Base-by-base conservation (phyloP, 2,888 invertebrate species). In the Conops quadrifasciatus region DNA sequence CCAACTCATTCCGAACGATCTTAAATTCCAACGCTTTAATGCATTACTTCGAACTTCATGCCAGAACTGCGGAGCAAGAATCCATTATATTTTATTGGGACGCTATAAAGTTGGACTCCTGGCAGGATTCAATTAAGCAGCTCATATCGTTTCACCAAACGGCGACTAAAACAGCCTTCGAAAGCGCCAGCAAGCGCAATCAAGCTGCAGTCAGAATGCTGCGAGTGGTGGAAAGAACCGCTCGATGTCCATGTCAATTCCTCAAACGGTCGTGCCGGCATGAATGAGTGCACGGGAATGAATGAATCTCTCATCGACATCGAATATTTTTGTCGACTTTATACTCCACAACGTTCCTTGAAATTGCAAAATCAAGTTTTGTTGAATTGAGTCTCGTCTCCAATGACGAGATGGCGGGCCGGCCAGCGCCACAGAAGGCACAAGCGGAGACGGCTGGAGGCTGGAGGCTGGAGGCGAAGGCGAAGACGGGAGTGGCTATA, bases 361-460 rank as follows among this genome's bases (percentile, higher is more conserved):
- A 74, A 78, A 80, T 79, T 78, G 77, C 75, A 78, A 80, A 81
- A 81, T 82, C 81, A 81, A 83, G 81, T 81, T 80, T 80, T 79
- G 80, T 78, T 80, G 79, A 83, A 81, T 83, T 79, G 82, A 81
- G 82, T 82, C 81, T 83, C 83, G 81, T 36, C 36, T 36, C 9
- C 36, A 82, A 81, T 82, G 82, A 80, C 78, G 82, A 51, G 63
- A 60, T 59, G 28, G 63, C 71, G 58, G 69, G 65, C 56, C 43
- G 58, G 59, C 58, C 19, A 68, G 73, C 19, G 72, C 72, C 72
- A 62, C 68, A 60, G 60, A 19, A 9, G 21, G 26, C 13, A 9
- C 21, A n/a, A 58, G 15, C 30, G 43, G 45, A 15, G 13, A 19
- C 19, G 51, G 28, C 26, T 28, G 15, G 49, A 59, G 47, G 64